phyloP scores from a whole-genome alignment of 2,888 invertebrate species.

The Falcaria lacertinaria region DNA sequence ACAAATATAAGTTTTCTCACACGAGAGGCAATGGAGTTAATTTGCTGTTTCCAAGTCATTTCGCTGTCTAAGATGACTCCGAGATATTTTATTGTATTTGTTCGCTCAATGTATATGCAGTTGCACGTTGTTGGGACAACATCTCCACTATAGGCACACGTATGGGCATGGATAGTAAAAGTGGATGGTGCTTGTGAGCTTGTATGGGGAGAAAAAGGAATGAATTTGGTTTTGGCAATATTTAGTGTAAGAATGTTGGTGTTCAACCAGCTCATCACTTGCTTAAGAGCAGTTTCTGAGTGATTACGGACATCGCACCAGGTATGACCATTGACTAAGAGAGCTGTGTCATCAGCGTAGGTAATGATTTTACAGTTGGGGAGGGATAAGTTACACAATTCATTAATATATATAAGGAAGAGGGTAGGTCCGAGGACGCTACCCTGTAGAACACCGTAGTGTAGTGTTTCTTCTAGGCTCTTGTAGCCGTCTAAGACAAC shows the following conservation, averaged over 20 bases:
- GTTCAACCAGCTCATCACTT: neutral
- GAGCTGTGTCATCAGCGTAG: constrained; percentile 3
- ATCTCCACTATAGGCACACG: neutral
- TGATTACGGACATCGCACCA: neutral
- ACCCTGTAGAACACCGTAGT: neutral
- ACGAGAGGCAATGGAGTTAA: neutral
- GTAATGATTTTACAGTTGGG: neutral
- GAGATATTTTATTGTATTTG: neutral
- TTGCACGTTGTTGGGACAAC: neutral
- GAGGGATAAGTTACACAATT: neutral
- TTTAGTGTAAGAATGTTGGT: neutral
- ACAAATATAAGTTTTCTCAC: neutral
- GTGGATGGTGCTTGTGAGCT: neutral
- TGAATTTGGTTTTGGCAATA: neutral
- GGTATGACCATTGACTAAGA: neutral
- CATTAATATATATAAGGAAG: constrained; percentile 2
- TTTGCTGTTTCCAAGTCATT: neutral
- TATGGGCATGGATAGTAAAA: neutral
- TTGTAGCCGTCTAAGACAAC: neutral
- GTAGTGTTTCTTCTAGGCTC: no score
- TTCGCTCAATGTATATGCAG: neutral
- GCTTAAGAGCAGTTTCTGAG: neutral
- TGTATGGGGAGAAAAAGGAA: no score
- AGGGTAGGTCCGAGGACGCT: constrained; percentile 2
- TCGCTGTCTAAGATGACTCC: neutral